A percentile compares a stretch with the other conserved stretches of the same genome.
Conservation (phyloP, 2,113 vertebrate genomes). For the Pollimyrus isidori region DNA sequence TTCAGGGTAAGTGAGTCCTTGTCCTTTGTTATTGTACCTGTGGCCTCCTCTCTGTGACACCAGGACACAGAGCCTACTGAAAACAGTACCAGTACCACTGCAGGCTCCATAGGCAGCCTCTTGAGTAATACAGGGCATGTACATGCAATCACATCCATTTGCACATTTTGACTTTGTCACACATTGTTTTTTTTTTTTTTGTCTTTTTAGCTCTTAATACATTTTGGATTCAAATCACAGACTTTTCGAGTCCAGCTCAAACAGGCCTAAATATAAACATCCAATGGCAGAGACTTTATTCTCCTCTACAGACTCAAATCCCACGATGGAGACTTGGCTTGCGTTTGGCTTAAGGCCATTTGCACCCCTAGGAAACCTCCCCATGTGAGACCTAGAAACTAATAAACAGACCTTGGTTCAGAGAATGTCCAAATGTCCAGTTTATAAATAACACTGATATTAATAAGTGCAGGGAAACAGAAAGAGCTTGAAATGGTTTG, state of each 20-base stretch:
- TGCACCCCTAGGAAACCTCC: neutral
- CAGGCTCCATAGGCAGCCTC: neutral
- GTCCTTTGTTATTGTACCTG: neutral
- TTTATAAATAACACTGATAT: neutral
- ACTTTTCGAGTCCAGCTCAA: neutral
- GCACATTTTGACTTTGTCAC: neutral
- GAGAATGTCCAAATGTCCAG: neutral
- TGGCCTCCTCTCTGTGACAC: neutral
- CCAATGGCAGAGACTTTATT: neutral
- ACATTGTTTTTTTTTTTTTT: neutral
- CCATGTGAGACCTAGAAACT: neutral
- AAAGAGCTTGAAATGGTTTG: neutral
- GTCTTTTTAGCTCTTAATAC: neutral
- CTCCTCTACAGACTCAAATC: neutral
- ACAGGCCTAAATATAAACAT: neutral
- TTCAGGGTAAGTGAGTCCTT: neutral
- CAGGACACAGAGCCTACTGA: neutral
- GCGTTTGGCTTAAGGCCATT: neutral
- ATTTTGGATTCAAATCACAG: neutral
- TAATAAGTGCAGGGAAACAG: neutral
- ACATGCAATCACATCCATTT: neutral
- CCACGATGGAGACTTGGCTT: neutral
- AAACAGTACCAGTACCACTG: neutral
- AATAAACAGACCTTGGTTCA: neutral
- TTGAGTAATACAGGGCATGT: neutral